Percentiles rank a stretch among this genome's conserved stretches.
phyloP scores from a whole-genome alignment of 2,797 vertebrate species.

The Poecilia picta region DNA sequence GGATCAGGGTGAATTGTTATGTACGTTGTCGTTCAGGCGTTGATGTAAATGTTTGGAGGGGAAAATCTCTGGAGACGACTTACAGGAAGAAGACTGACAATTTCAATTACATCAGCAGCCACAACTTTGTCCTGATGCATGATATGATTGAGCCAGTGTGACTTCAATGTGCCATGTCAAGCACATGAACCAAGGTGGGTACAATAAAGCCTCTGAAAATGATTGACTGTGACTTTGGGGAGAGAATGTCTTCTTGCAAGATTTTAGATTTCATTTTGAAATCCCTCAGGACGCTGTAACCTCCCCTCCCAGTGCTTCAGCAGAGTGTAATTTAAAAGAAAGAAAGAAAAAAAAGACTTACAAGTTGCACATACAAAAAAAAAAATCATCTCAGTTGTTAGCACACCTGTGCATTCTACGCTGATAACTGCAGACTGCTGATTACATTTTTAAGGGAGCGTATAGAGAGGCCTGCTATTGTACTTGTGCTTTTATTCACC shows the following conservation, averaged over 20 bases:
- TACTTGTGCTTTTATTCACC: conserved; percentile 58
- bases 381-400: conserved; percentile 51
- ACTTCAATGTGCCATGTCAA: conserved; percentile 54
- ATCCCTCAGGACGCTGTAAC: conserved; percentile 43
- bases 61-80: conserved; percentile 51
- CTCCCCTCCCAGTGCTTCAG: conserved; percentile 36
- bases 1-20: conserved; percentile 45
- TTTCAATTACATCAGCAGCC: conserved; percentile 53
- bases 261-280: conserved; percentile 31
- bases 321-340: conserved; percentile 20
- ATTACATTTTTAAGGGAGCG: conserved; percentile 50
- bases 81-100: conserved; percentile 33
- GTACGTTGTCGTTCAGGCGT: conserved; percentile 42
- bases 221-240: conserved; percentile 58
- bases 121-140: conserved; percentile 50
- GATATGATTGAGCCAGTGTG: conserved; percentile 51
- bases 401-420: conserved; percentile 35
- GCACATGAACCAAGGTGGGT: conserved; percentile 22
- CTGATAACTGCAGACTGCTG: conserved; percentile 42
- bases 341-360: conserved; percentile 14
- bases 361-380: conserved; percentile 21
- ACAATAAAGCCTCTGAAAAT: conserved; percentile 46
- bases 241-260: conserved; percentile 34
- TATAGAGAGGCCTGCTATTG: conserved; percentile 47
- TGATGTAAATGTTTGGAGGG: conserved; percentile 65